Conservation (phyloP, 2,797 vertebrate genomes). For the Propithecus deckenii region DNA sequence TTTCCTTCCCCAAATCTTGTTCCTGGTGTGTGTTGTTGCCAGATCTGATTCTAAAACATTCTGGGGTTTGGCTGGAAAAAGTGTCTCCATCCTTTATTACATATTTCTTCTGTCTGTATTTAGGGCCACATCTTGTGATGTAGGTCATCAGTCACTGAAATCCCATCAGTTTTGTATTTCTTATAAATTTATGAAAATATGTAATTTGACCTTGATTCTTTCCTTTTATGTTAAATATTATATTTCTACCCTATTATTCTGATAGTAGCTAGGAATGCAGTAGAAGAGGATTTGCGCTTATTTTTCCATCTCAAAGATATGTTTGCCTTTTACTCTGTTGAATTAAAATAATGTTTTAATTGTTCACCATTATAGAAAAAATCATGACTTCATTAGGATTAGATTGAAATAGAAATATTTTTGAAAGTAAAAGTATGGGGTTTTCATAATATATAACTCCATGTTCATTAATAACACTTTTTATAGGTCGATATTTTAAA, state of each 20-base stretch:
- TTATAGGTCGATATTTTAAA: neutral
- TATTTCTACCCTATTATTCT: neutral
- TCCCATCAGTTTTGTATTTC: neutral
- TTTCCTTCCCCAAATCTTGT: neutral
- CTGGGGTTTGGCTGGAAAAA: neutral
- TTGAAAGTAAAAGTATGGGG: neutral
- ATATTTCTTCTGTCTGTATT: neutral
- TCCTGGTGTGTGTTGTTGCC: neutral
- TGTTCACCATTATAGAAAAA: neutral
- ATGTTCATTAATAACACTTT: neutral
- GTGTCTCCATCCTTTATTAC: accelerated
- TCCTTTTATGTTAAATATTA: neutral
- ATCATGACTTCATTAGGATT: neutral
- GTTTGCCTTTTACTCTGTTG: neutral
- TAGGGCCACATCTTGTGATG: too few relatives aligned
- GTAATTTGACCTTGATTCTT: neutral
- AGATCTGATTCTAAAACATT: neutral
- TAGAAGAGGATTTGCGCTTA: neutral
- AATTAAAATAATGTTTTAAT: neutral
- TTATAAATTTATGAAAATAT: neutral
- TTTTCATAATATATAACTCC: neutral
- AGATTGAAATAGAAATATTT: neutral
- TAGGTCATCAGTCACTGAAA: neutral
- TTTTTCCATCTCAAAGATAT: neutral
- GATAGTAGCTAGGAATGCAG: neutral